Evolutionary conservation across 2,888 invertebrate species (phyloP), one percentile per base, ranked within the genome.

Genomic region (Galerucella pusilla): DNA sequence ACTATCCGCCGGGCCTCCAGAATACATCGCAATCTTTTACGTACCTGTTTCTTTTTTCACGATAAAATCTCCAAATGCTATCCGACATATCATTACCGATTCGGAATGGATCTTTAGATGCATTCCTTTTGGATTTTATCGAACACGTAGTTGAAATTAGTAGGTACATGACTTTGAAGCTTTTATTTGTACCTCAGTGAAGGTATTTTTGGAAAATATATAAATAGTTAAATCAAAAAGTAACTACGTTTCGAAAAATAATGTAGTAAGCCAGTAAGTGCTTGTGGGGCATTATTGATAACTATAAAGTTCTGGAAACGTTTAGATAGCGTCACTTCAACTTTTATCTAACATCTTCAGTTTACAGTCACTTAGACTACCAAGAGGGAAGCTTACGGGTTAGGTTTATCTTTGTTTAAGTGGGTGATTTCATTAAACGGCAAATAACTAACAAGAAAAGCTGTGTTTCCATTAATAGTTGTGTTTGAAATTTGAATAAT

Each of bases 21-120:
- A 57, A 59, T 45, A 16, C 65, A 66, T 49, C 42, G 52, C 49
- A 49, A 65, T 70, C 70, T 46, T 42, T 61, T 70, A 67, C 73
- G 75, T 81, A 81, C 81, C 81, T 78, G 81, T 68, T 73, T 67
- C 59, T 69, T 67, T 52, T 68, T 74, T 16, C 66, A 54, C 75
- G 81, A 81, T 81, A 78, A 78, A 77, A 81, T 81, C 80, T 79
- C 75, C 52, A 76, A 75, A 79, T 78, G 78, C 73, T 79, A 77
- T 80, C 72, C 69, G 78, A 80, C 80, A 77, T 78, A 78, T 81
- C 78, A 79, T 80, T 79, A 79, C 80, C 78, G 78, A 79, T 79
- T 80, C 78, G 73, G 75, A 73, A 73, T 64, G 78, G 74, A 59
- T 68, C 45, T 68, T 68, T 14, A 61, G 61, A 4, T 61, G 16